Base-by-base conservation (phyloP, 2,797 vertebrate genomes). In the Danio choprae region DNA sequence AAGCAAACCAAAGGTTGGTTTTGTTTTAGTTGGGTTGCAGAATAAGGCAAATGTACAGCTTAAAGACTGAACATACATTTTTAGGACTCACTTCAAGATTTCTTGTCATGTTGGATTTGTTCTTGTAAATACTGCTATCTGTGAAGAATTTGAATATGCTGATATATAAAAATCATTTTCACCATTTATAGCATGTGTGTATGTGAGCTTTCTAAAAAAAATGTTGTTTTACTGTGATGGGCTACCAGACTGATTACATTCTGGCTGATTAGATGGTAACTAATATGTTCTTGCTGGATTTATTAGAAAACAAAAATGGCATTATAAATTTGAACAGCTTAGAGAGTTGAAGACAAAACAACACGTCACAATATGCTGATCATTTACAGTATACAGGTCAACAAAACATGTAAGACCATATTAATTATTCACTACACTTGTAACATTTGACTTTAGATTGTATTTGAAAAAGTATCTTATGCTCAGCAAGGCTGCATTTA, bases 101-200 rank as follows among this genome's bases (percentile, higher is more conserved):
- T 60, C 36, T 2, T 18, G 40, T 44, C 44, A 55, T 55, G 18
- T 44, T 20, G 50, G 2, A 55, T 56, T 67, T 67, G 64, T 77
- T 77, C 40, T 77, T 44, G 62, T 67, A 44, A 46, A 77, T 65
- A 41, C 46, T 64, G 41, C 20, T 22, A 36, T 74, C 43, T 74
- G 60, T 65, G 6, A 46, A 20, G 12, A 65, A 72, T 74, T 44
- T 63, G 44, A 40, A 55, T 68, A 75, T 62, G 73, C 58, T 71
- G 51, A 69, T 70, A 81, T 70, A 81, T 55, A 70, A 81, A 69
- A 7, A 15, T 63, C 20, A 69, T 81, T 81, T 74, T 76, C 56
- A 70, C 59, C 65, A 70, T 44, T 53, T 76, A 38, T 76, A 62
- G 53, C 22, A n/a, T 51, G 59, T 58, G 63, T 48, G 15, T 46